Evolutionary conservation across 2,797 vertebrate species (phyloP), one percentile per base, ranked within the genome.

Genomic region (Coendou prehensilis): DNA sequence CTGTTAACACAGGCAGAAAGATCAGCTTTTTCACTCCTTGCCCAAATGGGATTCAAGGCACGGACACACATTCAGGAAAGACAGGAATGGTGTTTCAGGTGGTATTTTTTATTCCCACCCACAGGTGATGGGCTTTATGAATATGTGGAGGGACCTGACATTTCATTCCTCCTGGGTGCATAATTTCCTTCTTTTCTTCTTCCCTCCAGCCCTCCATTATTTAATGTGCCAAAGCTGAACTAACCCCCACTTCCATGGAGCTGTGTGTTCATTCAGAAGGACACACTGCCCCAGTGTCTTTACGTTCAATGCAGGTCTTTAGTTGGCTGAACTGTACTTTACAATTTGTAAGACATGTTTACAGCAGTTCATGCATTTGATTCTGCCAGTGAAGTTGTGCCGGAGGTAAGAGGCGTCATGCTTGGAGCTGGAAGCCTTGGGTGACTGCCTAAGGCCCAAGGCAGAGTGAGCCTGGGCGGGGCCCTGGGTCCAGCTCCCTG

Each of bases 11-110:
- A 78, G 61, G 41, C 52, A 59, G 61, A 81, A 78, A 57, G 6
- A 54, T 33, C 37, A 54, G n/a, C 18, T 52, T 73, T 91, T 59
- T 45, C 8, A 67, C 22, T 71, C 91, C 71, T 90, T 52, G 52
- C n/a, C 13, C 33, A 67, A 45, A 54, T 67, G 54, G 54, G 45
- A 56, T 75, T 54, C 59, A 73, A 14, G 89, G 90, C 73, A 69
- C 30, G 82, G 56, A 26, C 85, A 56, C 69, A 92, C 75, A 88
- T 93, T 94, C 14, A 33, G 54, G 30, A 87, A 80, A 89, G 90
- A 50, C 73, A 26, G 30, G 6, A 37, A 26, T 17, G 50, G 22
- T 63, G n/a, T 75, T 75, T 83, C 20, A 30, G 28, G 30, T 67
- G 22, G 13, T 45, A 15, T 87, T 86, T 28, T 73, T 87, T 79